Base-by-base conservation (phyloP, 1,140 invertebrate genomes). In the Trypoxylus dichotomus region DNA sequence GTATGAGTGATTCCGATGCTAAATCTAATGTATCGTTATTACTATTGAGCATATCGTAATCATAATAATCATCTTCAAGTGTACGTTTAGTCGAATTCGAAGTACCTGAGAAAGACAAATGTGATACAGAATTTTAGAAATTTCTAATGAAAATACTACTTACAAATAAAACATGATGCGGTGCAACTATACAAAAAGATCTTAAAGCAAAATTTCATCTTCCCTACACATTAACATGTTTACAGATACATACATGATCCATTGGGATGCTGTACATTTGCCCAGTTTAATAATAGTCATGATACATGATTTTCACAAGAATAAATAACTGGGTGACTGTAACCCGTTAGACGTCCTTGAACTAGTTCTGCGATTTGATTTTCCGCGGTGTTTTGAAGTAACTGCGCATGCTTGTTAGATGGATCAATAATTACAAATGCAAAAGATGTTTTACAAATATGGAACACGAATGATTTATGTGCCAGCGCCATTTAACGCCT, bases 41-140 rank as follows among this genome's bases (percentile, higher is more conserved):
- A 37, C 41, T 78, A 42, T 42, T 42, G 29, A 41, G 72, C n/a
- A 41, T n/a, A 74, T 74, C 72, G 32, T 84, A 84, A 78, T 85
- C 84, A 77, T 85, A 85, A 76, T 86, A 85, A 75, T 86, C 84
- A 41, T 85, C 84, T 21, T 81, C 82, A 24, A 78, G 75, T 76
- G 79, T 81, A 74, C 74, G 82, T 76, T 83, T 84, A 19, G 81
- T 82, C 27, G 76, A 78, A 79, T 81, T 83, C 73, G 71, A 60
- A n/a, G 74, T 74, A 78, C 76, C 79, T 80, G n/a, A 21, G 25
- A 0, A 21, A 25, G 27, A 29, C 43, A 80, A 79, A 77, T 74
- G 10, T 43, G 42, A 68, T 10, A 25, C 58, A 21, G 3, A 74
- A 43, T 63, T 15, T 41, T 41, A 37, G 41, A 24, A 0, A 32